phyloP scores from a whole-genome alignment of 2,113 vertebrate species.

The Heliornis fulica region DNA sequence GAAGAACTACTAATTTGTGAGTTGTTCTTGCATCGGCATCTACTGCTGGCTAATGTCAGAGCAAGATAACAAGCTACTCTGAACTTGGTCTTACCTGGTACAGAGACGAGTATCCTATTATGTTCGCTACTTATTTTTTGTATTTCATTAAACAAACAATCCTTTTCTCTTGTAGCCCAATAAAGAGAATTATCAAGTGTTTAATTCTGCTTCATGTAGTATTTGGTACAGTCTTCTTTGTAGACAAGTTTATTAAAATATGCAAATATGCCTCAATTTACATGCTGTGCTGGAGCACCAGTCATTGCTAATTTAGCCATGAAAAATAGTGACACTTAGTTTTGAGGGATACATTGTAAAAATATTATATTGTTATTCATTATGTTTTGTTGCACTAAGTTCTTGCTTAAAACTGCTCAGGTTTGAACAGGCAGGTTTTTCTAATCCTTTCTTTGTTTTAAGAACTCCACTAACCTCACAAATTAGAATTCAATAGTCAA shows the following conservation, averaged over 20 bases:
- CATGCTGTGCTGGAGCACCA: not conserved
- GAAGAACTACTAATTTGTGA: not conserved
- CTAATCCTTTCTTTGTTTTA: not conserved
- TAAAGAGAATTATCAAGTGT: not conserved
- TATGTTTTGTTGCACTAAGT: not conserved
- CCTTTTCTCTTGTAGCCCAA: not conserved
- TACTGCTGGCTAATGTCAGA: not conserved
- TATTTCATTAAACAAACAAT: not conserved
- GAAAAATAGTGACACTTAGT: not conserved
- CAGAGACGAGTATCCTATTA: not conserved
- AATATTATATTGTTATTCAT: not conserved
- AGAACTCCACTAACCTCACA: not conserved
- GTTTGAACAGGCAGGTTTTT: not conserved
- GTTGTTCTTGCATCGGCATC: not conserved
- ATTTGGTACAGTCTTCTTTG: not conserved
- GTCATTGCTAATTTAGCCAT: not conserved
- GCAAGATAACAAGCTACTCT: not conserved
- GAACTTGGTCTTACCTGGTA: not conserved
- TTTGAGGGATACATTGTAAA: not conserved
- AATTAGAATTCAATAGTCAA: not conserved
- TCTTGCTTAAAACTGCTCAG: not conserved
- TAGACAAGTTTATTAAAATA: not conserved
- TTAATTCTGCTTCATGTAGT: not conserved
- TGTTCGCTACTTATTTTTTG: not conserved
- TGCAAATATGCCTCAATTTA: not conserved